A percentile compares a stretch with the other conserved stretches of the same genome.
phyloP scores from a whole-genome alignment of 2,797 vertebrate genomes.

The Melanotaenia trifasciata region DNA sequence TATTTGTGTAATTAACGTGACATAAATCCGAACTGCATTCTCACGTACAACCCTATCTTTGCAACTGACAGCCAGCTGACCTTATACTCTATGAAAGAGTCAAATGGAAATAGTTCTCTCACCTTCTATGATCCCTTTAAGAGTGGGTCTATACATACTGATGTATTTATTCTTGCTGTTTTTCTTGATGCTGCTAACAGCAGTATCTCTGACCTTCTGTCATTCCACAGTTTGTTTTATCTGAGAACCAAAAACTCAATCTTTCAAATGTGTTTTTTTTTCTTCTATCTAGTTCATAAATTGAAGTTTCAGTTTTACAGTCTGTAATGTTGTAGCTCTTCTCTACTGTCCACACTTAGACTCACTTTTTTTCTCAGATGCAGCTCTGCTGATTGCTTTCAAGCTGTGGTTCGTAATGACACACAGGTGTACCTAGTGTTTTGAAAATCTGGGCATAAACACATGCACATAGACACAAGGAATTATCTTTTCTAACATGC shows the following conservation, averaged over 20 bases:
- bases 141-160: conserved; percentile 13
- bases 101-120: conserved; percentile 18
- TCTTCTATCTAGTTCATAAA: conserved; percentile 37
- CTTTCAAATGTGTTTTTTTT: conserved; percentile 22
- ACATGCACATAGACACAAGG: conserved; percentile 10
- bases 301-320: conserved; percentile 10
- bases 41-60: conserved; percentile 1
- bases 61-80: conserved; percentile 20
- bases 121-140: conserved; percentile 4
- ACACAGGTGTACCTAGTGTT: conserved; percentile 45
- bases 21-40: conserved; percentile 3
- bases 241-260: conserved; percentile 20
- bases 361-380: conserved; percentile 29
- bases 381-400: conserved; percentile 38
- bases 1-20: conserved; percentile 19
- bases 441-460: conserved; percentile 26
- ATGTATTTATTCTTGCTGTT: conserved; percentile 14
- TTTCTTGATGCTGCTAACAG: conserved; percentile 41
- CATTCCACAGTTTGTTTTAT: conserved; percentile 30
- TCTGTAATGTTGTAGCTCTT: conserved; percentile 15
- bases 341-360: conserved; percentile 11
- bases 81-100: conserved; percentile 17
- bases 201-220: conserved; percentile 43
- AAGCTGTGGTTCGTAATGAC: conserved; percentile 58
- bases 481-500: conserved; percentile 15